Conservation (phyloP, 2,797 vertebrate genomes). For the Cyclura pinguis region DNA sequence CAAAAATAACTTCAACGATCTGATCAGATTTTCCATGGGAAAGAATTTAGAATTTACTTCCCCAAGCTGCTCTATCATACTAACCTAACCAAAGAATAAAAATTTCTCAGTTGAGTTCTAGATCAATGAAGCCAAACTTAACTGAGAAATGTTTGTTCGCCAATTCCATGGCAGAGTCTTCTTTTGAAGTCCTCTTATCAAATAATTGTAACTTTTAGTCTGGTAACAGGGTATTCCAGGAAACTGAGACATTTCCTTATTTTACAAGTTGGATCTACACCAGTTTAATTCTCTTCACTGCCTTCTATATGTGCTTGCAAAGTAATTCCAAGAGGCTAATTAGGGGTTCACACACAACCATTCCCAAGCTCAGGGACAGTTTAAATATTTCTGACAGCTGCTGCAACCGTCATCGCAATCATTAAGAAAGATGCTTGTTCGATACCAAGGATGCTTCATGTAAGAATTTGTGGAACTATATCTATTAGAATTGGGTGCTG, state of each 20-base stretch:
- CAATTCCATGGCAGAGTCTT: neutral
- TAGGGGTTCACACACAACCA: neutral
- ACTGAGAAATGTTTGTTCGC: neutral
- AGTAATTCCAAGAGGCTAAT: neutral
- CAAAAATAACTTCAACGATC: neutral
- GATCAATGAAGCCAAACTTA: neutral
- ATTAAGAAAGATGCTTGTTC: constrained; percentile 12
- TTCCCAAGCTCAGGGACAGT: neutral
- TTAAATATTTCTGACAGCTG: neutral
- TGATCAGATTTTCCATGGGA: too few species aligned
- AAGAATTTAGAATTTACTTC: too few species aligned
- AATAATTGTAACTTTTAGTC: too few species aligned
- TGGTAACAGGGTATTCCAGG: neutral
- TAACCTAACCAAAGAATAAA: neutral
- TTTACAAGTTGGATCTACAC: neutral
- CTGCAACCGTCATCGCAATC: neutral
- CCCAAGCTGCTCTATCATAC: neutral
- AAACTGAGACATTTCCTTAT: neutral
- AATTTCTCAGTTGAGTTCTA: neutral
- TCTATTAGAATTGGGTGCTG: constrained; percentile 12
- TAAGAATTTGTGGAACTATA: constrained; percentile 15
- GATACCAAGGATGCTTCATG: neutral
- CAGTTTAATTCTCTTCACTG: neutral
- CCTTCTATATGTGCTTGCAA: neutral
- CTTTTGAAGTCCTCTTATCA: neutral